These are phyloP conservation scores for Hypsopygia costalis DNA, from an alignment of 2,888 invertebrate genomes.

Conservation along the genomic window DNA sequence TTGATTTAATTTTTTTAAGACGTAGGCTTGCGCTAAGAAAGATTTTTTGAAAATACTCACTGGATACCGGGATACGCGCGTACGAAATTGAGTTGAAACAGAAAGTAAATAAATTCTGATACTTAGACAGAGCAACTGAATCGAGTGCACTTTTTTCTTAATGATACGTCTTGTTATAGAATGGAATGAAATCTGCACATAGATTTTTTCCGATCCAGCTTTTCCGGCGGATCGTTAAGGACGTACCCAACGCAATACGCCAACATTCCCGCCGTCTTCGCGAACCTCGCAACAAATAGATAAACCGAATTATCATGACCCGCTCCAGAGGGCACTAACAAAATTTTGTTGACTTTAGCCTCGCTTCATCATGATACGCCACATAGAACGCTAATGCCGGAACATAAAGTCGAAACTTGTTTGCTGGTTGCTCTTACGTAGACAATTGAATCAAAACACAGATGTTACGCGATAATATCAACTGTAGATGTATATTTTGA, in stretches of 20 bases:
- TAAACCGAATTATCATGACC: constrained; percentile 25
- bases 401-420: neutral
- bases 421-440: neutral
- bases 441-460: constrained; percentile 10
- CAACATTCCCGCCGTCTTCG: constrained; percentile 1
- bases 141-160: too few relatives aligned
- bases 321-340: constrained; percentile 12
- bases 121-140: too few relatives aligned
- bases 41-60: too few relatives aligned
- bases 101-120: too few relatives aligned
- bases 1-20: too few relatives aligned
- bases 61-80: too few relatives aligned
- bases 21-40: too few relatives aligned
- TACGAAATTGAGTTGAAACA: too few relatives aligned
- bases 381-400: neutral
- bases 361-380: neutral
- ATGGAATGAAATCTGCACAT: too few relatives aligned
- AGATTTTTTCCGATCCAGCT: too few relatives aligned
- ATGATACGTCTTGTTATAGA: too few relatives aligned
- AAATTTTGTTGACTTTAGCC: constrained; percentile 8
- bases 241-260: neutral
- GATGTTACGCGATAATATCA: constrained; percentile 1
- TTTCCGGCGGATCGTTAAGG: neutral
- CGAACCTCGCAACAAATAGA: constrained; percentile 21
- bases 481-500: too few relatives aligned